Conservation (phyloP, 2,888 invertebrate genomes). For the Gastrophysa polygoni region DNA sequence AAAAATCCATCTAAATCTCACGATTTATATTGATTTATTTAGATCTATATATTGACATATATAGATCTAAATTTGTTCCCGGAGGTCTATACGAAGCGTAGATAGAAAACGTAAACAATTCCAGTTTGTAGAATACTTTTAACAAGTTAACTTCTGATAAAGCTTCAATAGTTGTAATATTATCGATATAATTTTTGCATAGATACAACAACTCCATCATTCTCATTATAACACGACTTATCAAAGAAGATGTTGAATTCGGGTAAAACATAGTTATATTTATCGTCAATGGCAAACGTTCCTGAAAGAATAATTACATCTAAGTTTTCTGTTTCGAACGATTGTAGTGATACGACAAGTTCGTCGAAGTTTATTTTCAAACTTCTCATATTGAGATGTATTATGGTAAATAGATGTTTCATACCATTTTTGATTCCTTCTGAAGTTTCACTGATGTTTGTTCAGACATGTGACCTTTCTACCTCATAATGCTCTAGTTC, state of each 20-base stretch:
- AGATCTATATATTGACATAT: too few species aligned
- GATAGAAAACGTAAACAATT: neutral
- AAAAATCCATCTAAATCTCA: neutral
- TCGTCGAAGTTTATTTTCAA: neutral
- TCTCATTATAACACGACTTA: neutral
- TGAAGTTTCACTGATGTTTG: neutral
- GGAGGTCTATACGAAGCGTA: neutral
- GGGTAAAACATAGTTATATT: neutral
- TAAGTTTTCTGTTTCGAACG: neutral
- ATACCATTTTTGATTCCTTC: neutral
- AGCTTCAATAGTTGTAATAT: neutral
- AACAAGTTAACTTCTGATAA: neutral
- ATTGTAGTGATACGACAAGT: neutral
- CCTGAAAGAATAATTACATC: neutral
- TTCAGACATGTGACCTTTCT: neutral
- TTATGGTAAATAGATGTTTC: neutral
- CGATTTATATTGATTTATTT: too few species aligned
- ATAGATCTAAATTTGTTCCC: neutral
- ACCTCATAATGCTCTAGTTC: neutral
- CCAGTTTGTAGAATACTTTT: neutral
- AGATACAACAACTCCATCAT: neutral
- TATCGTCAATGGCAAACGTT: neutral
- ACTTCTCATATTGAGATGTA: constrained; percentile 1
- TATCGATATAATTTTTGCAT: neutral
- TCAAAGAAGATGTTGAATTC: neutral